Evolutionary conservation across 2,797 vertebrate species (phyloP).

Genomic region (Champsocephalus gunnari): DNA sequence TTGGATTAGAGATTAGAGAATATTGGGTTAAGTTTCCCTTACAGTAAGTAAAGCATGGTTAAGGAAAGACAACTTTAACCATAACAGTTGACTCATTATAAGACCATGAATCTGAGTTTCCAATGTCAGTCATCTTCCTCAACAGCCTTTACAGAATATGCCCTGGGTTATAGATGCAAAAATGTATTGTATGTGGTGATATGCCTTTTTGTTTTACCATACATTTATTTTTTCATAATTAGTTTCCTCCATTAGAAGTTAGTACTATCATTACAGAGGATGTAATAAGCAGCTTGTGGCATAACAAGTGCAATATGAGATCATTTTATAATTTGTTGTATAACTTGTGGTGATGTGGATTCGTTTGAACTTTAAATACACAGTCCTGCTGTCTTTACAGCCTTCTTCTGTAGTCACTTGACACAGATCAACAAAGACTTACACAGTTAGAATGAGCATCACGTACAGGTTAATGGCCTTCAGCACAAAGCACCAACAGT

Average conservation of each 20-base stretch:
- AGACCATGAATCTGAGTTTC: background rate
- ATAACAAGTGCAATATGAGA: background rate
- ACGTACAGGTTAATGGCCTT: constrained; percentile 30
- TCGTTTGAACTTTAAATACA: background rate
- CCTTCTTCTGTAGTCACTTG: constrained; percentile 6
- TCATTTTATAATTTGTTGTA: background rate
- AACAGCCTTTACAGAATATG: background rate
- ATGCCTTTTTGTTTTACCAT: background rate
- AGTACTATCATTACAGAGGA: background rate
- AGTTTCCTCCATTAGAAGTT: background rate
- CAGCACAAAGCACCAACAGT: constrained; percentile 28
- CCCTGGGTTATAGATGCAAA: background rate
- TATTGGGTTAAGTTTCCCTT: no score
- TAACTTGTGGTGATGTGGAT: background rate
- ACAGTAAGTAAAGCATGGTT: no score
- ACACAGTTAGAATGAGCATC: constrained; percentile 24
- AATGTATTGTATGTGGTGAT: background rate
- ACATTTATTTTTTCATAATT: background rate
- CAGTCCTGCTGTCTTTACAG: background rate
- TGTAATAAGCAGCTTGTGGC: background rate
- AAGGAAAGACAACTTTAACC: no score
- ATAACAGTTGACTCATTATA: background rate
- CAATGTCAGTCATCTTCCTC: background rate
- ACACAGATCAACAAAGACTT: constrained; percentile 19
- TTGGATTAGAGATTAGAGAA: background rate